Conservation (phyloP, 2,797 vertebrate genomes). For the Buceros bicornis region DNA sequence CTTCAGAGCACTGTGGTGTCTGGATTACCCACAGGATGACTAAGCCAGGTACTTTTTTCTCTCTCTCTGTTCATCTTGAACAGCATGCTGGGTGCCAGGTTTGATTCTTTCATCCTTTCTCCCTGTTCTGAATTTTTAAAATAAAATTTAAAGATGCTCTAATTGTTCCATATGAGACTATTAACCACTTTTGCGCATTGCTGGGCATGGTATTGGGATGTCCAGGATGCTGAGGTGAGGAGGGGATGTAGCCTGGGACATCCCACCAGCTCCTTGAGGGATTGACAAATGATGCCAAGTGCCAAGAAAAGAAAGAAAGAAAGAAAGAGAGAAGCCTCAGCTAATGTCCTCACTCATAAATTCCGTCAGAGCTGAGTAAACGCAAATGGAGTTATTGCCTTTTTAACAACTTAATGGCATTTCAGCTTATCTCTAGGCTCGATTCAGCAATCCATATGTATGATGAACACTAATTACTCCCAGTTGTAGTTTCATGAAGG, state of each 20-base stretch:
- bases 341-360: background rate
- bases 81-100: background rate
- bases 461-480: background rate
- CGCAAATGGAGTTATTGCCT: background rate
- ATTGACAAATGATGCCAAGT: background rate
- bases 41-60: conserved; percentile 34
- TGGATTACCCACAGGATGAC: conserved; percentile 22
- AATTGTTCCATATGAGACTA: background rate
- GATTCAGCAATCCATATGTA: background rate
- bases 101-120: conserved; percentile 33
- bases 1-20: conserved; percentile 45
- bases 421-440: background rate
- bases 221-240: background rate
- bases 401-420: background rate
- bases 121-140: background rate
- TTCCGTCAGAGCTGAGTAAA: background rate
- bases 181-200: background rate
- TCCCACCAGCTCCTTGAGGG: background rate
- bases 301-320: too few species aligned
- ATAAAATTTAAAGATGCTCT: background rate
- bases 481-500: background rate
- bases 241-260: background rate
- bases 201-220: background rate
- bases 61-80: background rate
- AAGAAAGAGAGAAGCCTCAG: background rate